A percentile compares a stretch with the other conserved stretches of the same genome.
phyloP scores from a whole-genome alignment of 2,113 vertebrate species.

The Macquaria australasica region DNA sequence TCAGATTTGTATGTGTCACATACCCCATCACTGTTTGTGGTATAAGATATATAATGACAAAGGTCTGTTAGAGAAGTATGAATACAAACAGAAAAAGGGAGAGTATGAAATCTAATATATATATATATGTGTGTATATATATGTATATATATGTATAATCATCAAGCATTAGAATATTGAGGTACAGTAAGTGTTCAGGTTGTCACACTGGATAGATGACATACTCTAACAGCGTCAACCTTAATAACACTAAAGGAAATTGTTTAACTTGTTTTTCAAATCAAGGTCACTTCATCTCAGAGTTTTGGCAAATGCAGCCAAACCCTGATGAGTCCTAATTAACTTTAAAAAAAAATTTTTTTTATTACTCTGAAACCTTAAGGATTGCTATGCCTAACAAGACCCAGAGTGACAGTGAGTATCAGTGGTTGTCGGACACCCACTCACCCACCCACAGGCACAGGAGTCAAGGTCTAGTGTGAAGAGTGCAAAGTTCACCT shows the following conservation, averaged over 20 bases:
- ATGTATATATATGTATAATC: too few relatives aligned
- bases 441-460: slow-evolving; percentile 40
- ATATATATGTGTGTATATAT: too few relatives aligned
- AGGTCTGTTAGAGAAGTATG: background rate
- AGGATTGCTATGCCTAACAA: background rate
- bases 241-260: background rate
- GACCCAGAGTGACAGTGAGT: background rate
- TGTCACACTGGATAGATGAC: background rate
- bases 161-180: background rate
- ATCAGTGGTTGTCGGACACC: slow-evolving; percentile 36
- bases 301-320: background rate
- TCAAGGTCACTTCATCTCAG: background rate
- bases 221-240: background rate
- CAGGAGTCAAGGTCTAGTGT: slow-evolving; percentile 57
- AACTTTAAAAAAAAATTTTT: background rate
- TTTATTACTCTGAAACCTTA: too few relatives aligned
- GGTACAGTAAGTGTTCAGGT: background rate
- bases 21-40: background rate
- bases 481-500: slow-evolving; percentile 44
- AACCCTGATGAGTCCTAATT: background rate
- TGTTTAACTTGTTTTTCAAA: background rate
- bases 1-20: background rate
- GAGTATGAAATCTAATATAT: background rate
- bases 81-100: background rate
- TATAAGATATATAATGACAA: too few relatives aligned